A percentile compares a stretch with the other conserved stretches of the same genome.
Evolutionary conservation across 2,797 vertebrate genomes (phyloP).

Genomic region (Silurus lanzhouensis): DNA sequence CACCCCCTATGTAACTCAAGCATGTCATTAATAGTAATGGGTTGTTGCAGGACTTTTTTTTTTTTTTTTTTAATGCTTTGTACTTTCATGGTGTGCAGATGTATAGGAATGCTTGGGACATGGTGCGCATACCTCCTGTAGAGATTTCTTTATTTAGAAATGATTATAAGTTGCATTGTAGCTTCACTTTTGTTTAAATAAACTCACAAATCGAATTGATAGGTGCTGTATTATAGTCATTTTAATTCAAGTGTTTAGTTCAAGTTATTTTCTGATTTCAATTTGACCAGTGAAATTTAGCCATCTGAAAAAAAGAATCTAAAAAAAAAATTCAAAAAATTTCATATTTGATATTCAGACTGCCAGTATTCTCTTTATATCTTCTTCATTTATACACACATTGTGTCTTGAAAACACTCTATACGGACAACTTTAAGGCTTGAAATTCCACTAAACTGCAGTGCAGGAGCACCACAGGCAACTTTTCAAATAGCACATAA

Average conservation of each 20-base stretch:
- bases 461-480: no score
- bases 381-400: not conserved
- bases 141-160: not conserved
- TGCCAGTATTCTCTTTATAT: not conserved
- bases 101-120: not conserved
- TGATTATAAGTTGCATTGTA: no score
- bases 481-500: no score
- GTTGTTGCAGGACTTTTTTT: not conserved
- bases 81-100: slow-evolving; percentile 34
- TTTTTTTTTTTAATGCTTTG: not conserved
- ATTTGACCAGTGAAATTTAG: not conserved
- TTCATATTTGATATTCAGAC: no score
- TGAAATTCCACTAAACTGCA: no score
- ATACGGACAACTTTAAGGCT: no score
- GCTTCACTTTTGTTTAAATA: not conserved
- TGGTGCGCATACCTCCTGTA: not conserved
- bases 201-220: not conserved
- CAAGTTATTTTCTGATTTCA: not conserved
- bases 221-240: not conserved
- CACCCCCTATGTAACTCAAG: slow-evolving; percentile 7
- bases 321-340: no score
- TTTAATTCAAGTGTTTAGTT: not conserved
- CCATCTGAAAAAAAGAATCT: no score
- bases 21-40: slow-evolving; percentile 37
- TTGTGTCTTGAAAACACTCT: no score